Base-by-base conservation (phyloP, 1,140 invertebrate species). In the Drosophila tropicalis region DNA sequence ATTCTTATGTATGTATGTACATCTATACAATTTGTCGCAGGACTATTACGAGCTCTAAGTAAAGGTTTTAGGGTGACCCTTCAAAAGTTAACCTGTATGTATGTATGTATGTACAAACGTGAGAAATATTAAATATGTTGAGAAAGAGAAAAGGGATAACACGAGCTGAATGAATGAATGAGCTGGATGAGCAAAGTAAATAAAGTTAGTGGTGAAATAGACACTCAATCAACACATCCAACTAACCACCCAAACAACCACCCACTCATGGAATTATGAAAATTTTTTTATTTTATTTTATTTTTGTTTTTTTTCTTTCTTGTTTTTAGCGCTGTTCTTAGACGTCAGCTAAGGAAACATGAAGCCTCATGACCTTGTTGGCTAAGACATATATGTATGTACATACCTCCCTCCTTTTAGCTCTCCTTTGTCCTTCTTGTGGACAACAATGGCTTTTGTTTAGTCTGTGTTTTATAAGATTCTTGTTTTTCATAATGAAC, bases 341-440 rank as follows among this genome's bases (percentile, higher is more conserved):
- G 62, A 71, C 55, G 39, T 47, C 36, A 58, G 29, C 47, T 36
- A 17, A 71, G 69, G 51, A 47, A 34, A 64, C 39, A 62, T 39
- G 56, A 54, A 70, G 39, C 70, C 57, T 34, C 47, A 57, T 61
- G 79, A 70, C 79, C 79, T 82, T 82, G 79, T 54, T 15, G 34
- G 51, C 72, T 75, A 79, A 77, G 73, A 63, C 66, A 78, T 72
- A 74, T 29, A 29, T 29, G 25, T 29, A 29, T 5, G 25, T 29
- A 29, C 22, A 25, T 19, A 54, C 17, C 7, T 51, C 0, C 15
- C 15, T 17, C 10, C 44, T 51, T 22, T 12, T 51, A 22, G 6
- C 19, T 22, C 2, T 51, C 19, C 17, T 51, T 51, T 51, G 44
- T 51, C 44, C 15, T 47, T 44, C 44, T 47, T 19, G 0, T 9